Evolutionary conservation across 2,113 vertebrate genomes (phyloP).

Genomic region (Ptilonorhynchus violaceus): DNA sequence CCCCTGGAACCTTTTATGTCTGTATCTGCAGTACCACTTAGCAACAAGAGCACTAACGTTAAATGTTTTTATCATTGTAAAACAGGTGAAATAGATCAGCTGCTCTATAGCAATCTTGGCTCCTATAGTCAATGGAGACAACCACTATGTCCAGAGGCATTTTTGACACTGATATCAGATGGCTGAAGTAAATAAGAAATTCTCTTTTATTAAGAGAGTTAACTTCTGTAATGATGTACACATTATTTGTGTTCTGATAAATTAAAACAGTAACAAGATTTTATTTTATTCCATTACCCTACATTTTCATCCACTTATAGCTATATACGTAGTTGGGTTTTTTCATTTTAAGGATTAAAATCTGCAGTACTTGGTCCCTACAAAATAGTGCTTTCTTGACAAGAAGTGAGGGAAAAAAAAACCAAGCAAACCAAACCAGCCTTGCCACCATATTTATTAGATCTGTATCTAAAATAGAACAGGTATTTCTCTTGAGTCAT

Average conservation of each 20-base stretch:
- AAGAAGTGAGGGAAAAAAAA: neutral
- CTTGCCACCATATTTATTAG: neutral
- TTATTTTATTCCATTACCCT: neutral
- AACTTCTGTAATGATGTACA: neutral
- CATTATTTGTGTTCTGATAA: neutral
- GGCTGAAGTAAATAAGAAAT: neutral
- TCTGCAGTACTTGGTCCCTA: neutral
- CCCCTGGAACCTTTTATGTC: neutral
- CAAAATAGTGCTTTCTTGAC: neutral
- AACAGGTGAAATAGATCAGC: neutral
- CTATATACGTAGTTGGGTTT: fast-evolving
- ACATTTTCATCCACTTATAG: neutral
- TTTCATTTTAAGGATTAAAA: neutral
- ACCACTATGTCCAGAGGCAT: neutral
- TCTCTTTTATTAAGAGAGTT: neutral
- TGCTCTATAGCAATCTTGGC: neutral
- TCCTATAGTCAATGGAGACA: neutral
- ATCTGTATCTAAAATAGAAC: neutral
- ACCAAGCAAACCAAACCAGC: neutral
- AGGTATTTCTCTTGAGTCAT: neutral
- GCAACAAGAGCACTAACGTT: neutral
- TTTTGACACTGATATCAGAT: neutral
- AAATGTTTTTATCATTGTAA: neutral
- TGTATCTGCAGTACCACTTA: neutral
- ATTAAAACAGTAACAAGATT: neutral